Evolutionary conservation across 2,888 invertebrate species (phyloP).

Genomic region (Reticulitermes lucifugus): DNA sequence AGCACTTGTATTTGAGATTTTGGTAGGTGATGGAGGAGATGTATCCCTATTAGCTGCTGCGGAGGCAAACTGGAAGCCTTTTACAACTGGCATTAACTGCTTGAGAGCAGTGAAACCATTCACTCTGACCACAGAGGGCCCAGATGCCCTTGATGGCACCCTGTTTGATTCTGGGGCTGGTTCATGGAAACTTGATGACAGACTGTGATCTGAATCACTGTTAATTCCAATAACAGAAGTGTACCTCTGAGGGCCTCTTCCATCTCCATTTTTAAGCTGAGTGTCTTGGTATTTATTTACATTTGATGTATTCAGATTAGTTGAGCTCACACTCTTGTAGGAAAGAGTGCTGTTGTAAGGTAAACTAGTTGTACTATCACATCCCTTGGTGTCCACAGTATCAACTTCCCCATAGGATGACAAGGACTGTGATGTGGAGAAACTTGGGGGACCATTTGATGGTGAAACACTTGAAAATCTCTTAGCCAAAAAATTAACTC

Average conservation of each 20-base stretch:
- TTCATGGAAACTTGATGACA: constrained; percentile 5
- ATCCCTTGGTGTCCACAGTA: not conserved
- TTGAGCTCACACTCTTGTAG: constrained; percentile 22
- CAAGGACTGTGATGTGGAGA: not conserved
- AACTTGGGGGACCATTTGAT: not conserved
- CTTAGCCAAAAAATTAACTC: constrained; percentile 30
- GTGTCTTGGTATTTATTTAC: not conserved
- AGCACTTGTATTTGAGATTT: not conserved
- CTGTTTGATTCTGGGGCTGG: constrained; percentile 11
- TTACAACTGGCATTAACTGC: constrained; percentile 50
- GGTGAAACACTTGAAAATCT: constrained; percentile 10
- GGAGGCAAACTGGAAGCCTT: constrained; percentile 48
- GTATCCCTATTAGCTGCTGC: constrained; percentile 24
- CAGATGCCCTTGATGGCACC: not conserved
- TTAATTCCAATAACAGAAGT: constrained; percentile 52
- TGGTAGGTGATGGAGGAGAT: not conserved
- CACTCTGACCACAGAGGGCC: constrained; percentile 38
- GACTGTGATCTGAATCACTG: not conserved
- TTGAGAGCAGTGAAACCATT: constrained; percentile 35
- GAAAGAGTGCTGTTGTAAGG: not conserved
- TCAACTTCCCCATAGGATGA: not conserved
- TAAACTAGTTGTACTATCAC: not conserved
- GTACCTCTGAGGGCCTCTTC: constrained; percentile 31
- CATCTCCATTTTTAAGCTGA: not conserved
- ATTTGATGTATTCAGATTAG: constrained; percentile 21